phyloP scores from a whole-genome alignment of 2,113 vertebrate species.

The Naja naja region DNA sequence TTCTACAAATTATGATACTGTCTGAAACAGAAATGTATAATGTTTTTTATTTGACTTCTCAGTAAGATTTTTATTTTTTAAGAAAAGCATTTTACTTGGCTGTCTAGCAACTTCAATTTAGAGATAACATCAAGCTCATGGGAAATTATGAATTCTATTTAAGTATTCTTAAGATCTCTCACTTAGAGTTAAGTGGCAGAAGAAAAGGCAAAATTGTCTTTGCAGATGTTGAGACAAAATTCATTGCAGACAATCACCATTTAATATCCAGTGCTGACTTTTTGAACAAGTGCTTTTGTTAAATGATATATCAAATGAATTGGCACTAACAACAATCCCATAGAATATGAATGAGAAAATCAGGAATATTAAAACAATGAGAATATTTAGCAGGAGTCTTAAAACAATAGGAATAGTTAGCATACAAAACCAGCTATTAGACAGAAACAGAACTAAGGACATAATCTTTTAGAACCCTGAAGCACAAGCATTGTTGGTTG shows the following conservation, averaged over 20 bases:
- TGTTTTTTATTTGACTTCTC: constrained; percentile 23
- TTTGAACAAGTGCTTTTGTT: constrained; percentile 76
- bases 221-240: constrained; percentile 78
- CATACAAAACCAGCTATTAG: constrained; percentile 58
- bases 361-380: constrained; percentile 77
- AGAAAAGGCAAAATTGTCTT: constrained; percentile 79
- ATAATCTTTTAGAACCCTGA: constrained; percentile 37
- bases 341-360: constrained; percentile 79
- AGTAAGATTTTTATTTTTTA: constrained; percentile 30
- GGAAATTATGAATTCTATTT: constrained; percentile 71
- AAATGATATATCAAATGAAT: constrained; percentile 80
- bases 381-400: constrained; percentile 76
- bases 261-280: constrained; percentile 77
- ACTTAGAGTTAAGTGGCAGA: constrained; percentile 76
- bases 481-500: background rate
- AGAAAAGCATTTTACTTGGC: constrained; percentile 38
- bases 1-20: background rate
- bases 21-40: background rate
- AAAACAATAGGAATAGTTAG: constrained; percentile 80
- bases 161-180: constrained; percentile 76
- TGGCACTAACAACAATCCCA: constrained; percentile 75
- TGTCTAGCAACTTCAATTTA: constrained; percentile 58
- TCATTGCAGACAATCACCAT: constrained; percentile 78
- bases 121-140: constrained; percentile 62
- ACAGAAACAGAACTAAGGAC: constrained; percentile 52